Evolutionary conservation across 2,797 vertebrate species (phyloP), one percentile per base, ranked within the genome.

Genomic region (Thripadectes ignobilis): DNA sequence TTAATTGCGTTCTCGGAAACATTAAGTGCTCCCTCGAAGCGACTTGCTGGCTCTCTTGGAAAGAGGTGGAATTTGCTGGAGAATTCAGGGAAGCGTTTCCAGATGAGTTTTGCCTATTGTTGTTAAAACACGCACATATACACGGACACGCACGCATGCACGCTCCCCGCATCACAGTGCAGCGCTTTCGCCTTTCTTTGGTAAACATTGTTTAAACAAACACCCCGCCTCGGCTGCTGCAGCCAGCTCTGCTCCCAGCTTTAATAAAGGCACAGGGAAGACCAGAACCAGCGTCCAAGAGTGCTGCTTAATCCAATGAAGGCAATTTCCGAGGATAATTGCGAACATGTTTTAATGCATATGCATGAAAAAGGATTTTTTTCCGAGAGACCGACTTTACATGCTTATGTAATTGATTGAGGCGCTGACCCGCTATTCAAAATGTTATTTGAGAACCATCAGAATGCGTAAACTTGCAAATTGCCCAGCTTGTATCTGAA

Each of bases 361-460:
- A 99, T 99, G 99, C 99, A 99, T 99, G 99, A 99, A 99, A 99
- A 99, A 98, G 97, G 98, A 92, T 98, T 99, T 99, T 98, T 98
- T 99, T 99, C 99, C 98, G 98, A 98, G 98, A 98, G 97, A 99
- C 98, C 98, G 98, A 98, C 98, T 99, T 98, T 98, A 98, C 98
- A 98, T 98, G 98, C 98, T 98, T 98, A 98, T 98, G 98, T 99
- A 99, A 99, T 99, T 99, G 99, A 99, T 99, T 99, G 99, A 99
- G 99, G 99, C 99, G 99, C 98, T 99, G 99, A 99, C 99, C 99
- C 98, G 98, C 98, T 99, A 98, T 99, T 99, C 99, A 99, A 98
- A 99, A 99, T 99, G 99, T 99, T 99, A 99, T 99, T 99, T 99
- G 98, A 99, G 98, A 99, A 99, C 98, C 98, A 99, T 99, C 99